These are phyloP conservation scores for Prionace glauca DNA, from an alignment of 2,797 vertebrate genomes.

Conservation along the genomic window DNA sequence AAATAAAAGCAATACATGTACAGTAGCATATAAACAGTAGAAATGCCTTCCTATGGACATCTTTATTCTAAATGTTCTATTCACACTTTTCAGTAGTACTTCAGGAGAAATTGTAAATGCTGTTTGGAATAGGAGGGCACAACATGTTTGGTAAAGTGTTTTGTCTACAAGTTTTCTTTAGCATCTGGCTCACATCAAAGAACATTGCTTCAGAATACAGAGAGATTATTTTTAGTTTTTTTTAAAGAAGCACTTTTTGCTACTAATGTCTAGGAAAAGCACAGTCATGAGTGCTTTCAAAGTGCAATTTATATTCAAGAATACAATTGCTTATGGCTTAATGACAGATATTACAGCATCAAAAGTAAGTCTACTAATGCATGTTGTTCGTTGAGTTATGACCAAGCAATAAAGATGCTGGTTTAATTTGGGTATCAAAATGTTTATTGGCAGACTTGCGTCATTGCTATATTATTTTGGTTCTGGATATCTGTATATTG, in stretches of 20 bases:
- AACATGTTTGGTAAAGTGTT: conserved; percentile 23
- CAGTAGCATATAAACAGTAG: not conserved
- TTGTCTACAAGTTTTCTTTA: not conserved
- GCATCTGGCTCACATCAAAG: not conserved
- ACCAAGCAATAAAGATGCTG: conserved; percentile 38
- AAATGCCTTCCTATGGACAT: not conserved
- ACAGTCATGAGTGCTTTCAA: not conserved
- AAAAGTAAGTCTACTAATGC: conserved; percentile 35
- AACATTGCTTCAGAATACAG: not conserved
- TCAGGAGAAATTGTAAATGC: conserved; percentile 29
- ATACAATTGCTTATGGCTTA: conserved; percentile 29
- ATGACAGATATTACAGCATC: conserved; percentile 21
- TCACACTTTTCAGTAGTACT: not conserved
- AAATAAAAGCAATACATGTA: conserved; percentile 11
- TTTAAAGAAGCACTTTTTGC: conserved; percentile 38
- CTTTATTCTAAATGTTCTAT: conserved; percentile 11
- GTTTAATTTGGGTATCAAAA: conserved; percentile 50
- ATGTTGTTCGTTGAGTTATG: conserved; percentile 34
- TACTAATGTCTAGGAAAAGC: conserved; percentile 35
- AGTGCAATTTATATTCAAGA: conserved; percentile 31
- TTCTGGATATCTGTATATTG: conserved; percentile 35
- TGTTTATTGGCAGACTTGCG: conserved; percentile 1
- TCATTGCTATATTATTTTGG: conserved; percentile 30
- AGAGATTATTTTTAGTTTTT: conserved; percentile 13
- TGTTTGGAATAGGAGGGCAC: conserved; percentile 11